phyloP scores from a whole-genome alignment of 1,140 invertebrate genomes.

The Leptinotarsa undecemlineata region DNA sequence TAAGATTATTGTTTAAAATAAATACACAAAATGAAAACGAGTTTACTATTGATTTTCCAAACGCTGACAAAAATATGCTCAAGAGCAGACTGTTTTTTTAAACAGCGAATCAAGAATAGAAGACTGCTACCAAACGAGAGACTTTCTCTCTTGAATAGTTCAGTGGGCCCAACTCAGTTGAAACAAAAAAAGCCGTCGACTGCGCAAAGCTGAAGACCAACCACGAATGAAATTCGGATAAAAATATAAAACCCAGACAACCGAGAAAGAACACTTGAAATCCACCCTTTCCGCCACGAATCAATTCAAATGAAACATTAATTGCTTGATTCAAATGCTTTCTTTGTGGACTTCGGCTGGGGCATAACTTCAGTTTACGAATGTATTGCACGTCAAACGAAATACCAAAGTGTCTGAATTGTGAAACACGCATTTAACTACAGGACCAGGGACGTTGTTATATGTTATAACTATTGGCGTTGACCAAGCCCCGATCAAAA shows the following conservation, averaged over 20 bases:
- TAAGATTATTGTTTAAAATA: no score
- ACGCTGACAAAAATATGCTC: no score
- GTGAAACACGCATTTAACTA: slow-evolving; percentile 15
- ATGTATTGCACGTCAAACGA: slow-evolving; percentile 17
- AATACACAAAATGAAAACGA: no score
- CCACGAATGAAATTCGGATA: not conserved
- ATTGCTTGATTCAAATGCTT: not conserved
- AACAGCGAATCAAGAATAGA: no score
- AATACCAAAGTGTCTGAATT: slow-evolving; percentile 23
- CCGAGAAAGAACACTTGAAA: not conserved
- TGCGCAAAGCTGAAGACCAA: not conserved
- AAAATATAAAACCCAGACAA: not conserved
- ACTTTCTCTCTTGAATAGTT: no score
- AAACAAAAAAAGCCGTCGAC: not conserved
- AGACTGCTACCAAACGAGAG: no score
- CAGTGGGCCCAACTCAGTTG: not conserved
- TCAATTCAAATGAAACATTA: slow-evolving; percentile 4
- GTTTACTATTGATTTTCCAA: no score
- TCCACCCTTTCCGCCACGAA: not conserved
- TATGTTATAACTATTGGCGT: slow-evolving; percentile 15
- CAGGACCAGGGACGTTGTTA: slow-evolving; percentile 9
- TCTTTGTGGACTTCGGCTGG: slow-evolving; percentile 5
- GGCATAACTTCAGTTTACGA: slow-evolving; percentile 10
- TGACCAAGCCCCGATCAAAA: slow-evolving; percentile 20
- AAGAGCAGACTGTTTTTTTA: no score